These are phyloP conservation scores for Ochotona curzoniae DNA, from an alignment of 2,113 vertebrate species.

Conservation along the genomic window DNA sequence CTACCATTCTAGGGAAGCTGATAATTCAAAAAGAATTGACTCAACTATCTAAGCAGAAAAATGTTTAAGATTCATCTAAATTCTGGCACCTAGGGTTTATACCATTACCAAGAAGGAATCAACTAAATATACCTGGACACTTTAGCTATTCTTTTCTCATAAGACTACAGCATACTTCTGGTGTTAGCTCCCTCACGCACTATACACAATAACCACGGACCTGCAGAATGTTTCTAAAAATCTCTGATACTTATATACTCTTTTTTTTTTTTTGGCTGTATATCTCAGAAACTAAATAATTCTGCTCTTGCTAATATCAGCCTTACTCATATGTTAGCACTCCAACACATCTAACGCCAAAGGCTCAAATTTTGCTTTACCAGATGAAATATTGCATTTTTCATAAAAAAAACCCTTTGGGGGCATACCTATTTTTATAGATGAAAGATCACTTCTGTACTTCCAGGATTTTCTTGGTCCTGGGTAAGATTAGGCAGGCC, in stretches of 20 bases:
- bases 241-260: background rate
- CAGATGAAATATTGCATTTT: conserved; percentile 51
- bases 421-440: conserved; percentile 15
- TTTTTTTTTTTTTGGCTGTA: conserved; percentile 14
- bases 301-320: conserved; percentile 3
- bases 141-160: background rate
- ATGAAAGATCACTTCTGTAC: conserved; percentile 35
- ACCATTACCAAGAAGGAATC: conserved; percentile 29
- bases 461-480: conserved; percentile 28
- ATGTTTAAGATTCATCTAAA: conserved; percentile 20
- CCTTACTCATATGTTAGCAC: background rate
- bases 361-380: conserved; percentile 57
- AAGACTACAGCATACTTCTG: background rate
- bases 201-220: background rate
- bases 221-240: background rate
- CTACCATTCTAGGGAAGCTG: conserved; percentile 27
- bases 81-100: background rate
- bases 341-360: background rate
- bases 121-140: conserved; percentile 18
- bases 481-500: background rate
- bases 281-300: conserved; percentile 3
- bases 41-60: conserved; percentile 45
- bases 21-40: conserved; percentile 52
- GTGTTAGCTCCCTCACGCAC: background rate
- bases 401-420: conserved; percentile 37